These are phyloP conservation scores for Ciconia stormi DNA, from an alignment of 2,113 vertebrate species.

Conservation along the genomic window DNA sequence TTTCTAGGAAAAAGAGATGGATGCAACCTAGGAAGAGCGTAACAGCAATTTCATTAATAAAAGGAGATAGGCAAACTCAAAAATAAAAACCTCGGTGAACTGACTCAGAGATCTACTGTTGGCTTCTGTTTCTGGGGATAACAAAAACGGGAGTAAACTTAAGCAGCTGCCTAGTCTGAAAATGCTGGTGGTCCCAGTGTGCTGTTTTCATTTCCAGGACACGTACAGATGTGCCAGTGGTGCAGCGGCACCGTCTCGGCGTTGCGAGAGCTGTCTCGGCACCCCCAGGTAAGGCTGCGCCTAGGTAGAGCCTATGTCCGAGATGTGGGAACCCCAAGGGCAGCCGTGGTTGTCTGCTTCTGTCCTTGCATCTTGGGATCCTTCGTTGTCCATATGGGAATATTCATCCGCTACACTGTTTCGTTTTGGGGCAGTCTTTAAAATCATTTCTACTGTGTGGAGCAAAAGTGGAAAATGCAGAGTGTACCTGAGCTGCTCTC, in stretches of 20 bases:
- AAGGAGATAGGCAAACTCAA: background rate
- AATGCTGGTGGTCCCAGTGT: background rate
- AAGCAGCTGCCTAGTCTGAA: background rate
- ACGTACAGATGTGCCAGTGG: background rate
- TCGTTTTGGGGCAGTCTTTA: background rate
- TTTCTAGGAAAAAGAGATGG: background rate
- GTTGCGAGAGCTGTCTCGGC: background rate
- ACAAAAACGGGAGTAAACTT: accelerated
- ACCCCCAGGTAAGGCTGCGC: conserved; percentile 28
- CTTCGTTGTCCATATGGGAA: accelerated
- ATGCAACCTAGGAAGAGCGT: background rate
- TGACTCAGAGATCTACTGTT: background rate
- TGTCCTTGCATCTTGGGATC: background rate
- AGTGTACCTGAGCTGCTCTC: background rate
- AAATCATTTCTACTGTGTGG: accelerated
- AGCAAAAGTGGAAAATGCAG: accelerated
- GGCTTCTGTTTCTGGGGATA: background rate
- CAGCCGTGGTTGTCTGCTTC: background rate
- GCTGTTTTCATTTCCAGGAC: conserved; percentile 14
- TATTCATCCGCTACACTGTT: accelerated
- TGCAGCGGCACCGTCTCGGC: background rate
- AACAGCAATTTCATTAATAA: background rate
- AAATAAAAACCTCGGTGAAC: background rate
- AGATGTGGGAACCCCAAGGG: accelerated
- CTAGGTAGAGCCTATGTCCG: accelerated